A percentile compares a stretch with the other conserved stretches of the same genome.
Conservation (phyloP, 2,888 invertebrate genomes). For the Andrena minutula region DNA sequence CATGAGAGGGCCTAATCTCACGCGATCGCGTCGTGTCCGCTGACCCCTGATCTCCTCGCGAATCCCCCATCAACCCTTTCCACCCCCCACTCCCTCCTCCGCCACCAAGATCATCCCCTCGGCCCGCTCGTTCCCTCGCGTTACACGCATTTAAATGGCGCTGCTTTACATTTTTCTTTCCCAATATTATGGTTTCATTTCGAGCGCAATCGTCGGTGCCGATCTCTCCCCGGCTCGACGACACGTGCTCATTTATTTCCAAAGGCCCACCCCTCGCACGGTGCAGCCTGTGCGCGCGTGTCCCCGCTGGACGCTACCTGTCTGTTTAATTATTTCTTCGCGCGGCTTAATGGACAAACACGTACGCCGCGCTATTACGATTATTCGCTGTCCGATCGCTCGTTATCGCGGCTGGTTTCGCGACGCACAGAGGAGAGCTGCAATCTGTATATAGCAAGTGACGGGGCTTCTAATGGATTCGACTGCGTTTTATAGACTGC, state of each 20-base stretch:
- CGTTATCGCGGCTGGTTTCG: neutral
- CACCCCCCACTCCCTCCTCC: conserved; percentile 3
- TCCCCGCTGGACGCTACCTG: conserved; percentile 4
- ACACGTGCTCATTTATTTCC: conserved; percentile 67
- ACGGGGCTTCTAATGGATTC: no score
- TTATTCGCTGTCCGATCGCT: conserved; percentile 9
- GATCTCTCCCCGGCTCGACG: conserved; percentile 62
- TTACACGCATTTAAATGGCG: conserved; percentile 71
- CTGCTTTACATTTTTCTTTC: conserved; percentile 72
- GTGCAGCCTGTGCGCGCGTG: neutral
- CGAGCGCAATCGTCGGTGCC: conserved; percentile 54
- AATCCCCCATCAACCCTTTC: conserved; percentile 25
- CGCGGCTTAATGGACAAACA: conserved; percentile 27
- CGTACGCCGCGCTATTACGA: conserved; percentile 20
- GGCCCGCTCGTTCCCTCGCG: conserved; percentile 41
- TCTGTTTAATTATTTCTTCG: conserved; percentile 46
- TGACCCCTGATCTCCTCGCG: conserved; percentile 67
- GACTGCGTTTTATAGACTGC: no score
- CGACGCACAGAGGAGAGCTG: neutral
- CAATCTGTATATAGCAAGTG: neutral
- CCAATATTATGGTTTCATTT: conserved; percentile 71
- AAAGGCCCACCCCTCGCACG: conserved; percentile 24
- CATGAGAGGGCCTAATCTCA: conserved; percentile 74
- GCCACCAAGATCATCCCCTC: neutral
- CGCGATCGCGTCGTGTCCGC: conserved; percentile 72